A percentile compares a stretch with the other conserved stretches of the same genome.
Evolutionary conservation across 2,888 invertebrate species (phyloP).

Genomic region (Atethmia centrago): DNA sequence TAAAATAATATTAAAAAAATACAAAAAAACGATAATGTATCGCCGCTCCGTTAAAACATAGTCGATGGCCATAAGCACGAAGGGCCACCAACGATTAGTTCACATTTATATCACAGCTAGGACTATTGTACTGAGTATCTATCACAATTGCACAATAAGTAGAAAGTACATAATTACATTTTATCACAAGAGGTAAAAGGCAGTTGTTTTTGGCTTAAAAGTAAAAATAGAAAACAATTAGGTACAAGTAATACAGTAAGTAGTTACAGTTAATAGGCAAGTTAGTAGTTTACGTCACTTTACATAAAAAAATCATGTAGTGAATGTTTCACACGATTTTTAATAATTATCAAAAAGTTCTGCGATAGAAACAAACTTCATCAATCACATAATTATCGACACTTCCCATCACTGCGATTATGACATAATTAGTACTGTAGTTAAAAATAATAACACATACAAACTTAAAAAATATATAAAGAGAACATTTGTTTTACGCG

Average conservation of each 20-base stretch:
- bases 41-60: background rate
- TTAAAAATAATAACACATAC: constrained; percentile 19
- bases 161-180: constrained; percentile 25
- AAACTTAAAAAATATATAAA: constrained; percentile 43
- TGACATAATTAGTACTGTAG: constrained; percentile 1
- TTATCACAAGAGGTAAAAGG: constrained; percentile 24
- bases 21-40: constrained; percentile 37
- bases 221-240: constrained; percentile 7
- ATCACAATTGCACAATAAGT: constrained; percentile 38
- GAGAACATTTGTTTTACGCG: constrained; percentile 30
- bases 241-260: background rate
- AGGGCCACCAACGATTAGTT: constrained; percentile 4
- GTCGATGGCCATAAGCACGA: background rate
- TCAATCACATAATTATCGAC: background rate
- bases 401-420: constrained; percentile 41
- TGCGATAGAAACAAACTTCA: background rate
- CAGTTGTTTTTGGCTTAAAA: background rate
- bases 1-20: constrained; percentile 39
- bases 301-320: background rate
- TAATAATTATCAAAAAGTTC: background rate
- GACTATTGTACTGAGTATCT: constrained; percentile 73
- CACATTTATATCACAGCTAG: constrained; percentile 72
- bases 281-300: background rate
- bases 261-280: background rate
- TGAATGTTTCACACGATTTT: constrained; percentile 1